Conservation (phyloP, 2,888 invertebrate species). For the Rhingia rostrata region DNA sequence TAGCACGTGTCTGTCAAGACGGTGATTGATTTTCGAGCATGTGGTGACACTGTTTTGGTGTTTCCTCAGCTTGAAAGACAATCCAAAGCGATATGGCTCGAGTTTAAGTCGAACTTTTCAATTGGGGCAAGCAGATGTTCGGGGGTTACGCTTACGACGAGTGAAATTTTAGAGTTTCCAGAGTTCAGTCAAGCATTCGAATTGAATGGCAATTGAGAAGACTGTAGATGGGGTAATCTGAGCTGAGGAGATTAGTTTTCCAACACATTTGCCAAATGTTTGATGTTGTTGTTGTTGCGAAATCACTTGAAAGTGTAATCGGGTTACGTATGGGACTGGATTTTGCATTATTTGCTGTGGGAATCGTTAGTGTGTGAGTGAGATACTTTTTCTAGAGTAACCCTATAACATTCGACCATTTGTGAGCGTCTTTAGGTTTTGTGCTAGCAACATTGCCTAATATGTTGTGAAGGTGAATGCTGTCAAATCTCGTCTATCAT, state of each 20-base stretch:
- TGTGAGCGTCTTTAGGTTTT: too few relatives aligned
- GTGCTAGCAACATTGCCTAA: too few relatives aligned
- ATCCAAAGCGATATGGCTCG: conserved; percentile 55
- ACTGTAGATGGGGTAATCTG: conserved; percentile 31
- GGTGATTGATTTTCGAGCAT: conserved; percentile 70
- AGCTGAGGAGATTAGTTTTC: conserved; percentile 53
- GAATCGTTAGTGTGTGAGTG: background rate
- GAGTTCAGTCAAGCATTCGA: conserved; percentile 51
- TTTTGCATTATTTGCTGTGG: conserved; percentile 24
- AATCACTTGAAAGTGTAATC: conserved; percentile 4
- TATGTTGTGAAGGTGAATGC: too few relatives aligned
- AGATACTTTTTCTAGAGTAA: too few relatives aligned
- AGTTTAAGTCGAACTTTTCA: conserved; percentile 60
- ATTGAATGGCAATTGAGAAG: conserved; percentile 4
- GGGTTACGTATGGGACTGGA: conserved; percentile 14
- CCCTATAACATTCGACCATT: too few relatives aligned
- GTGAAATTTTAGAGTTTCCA: conserved; percentile 40
- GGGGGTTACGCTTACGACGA: background rate
- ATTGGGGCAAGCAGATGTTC: conserved; percentile 43
- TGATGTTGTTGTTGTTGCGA: too few relatives aligned
- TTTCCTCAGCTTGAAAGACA: background rate
- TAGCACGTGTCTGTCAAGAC: conserved; percentile 62
- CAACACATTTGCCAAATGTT: conserved; percentile 16
- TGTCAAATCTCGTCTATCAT: too few relatives aligned
- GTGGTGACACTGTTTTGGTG: conserved; percentile 56